Evolutionary conservation across 2,888 invertebrate genomes (phyloP).

Genomic region (Gymnocheta viridis): DNA sequence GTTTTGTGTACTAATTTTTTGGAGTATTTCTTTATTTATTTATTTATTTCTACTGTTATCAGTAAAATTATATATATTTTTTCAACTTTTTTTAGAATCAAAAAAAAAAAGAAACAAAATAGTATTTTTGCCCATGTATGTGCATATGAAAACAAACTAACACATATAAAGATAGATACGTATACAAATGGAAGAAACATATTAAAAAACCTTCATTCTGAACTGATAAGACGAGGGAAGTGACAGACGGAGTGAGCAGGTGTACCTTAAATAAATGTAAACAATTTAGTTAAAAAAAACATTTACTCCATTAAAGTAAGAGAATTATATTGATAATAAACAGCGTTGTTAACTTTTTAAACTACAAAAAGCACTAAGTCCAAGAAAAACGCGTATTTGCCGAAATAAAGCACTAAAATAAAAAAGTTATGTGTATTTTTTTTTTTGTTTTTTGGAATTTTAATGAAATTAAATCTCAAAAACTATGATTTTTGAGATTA

Average conservation of each 20-base stretch:
- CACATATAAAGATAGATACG: neutral
- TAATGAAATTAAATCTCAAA: no score
- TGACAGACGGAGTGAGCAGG: neutral
- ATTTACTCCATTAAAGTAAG: slow-evolving; percentile 1
- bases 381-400: neutral
- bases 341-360: no score
- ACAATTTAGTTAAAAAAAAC: neutral
- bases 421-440: no score
- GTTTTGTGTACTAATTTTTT: slow-evolving; percentile 32
- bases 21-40: slow-evolving; percentile 14
- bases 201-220: slow-evolving; percentile 2
- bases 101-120: neutral
- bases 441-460: no score
- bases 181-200: neutral
- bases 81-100: neutral
- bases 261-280: slow-evolving; percentile 8
- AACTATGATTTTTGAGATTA: no score
- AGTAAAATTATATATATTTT: slow-evolving; percentile 39
- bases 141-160: neutral
- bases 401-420: no score
- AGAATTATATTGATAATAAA: slow-evolving; percentile 12
- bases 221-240: slow-evolving; percentile 24
- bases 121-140: neutral
- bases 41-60: slow-evolving; percentile 52
- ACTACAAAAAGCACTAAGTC: neutral